A percentile compares a stretch with the other conserved stretches of the same genome.
Conservation (phyloP, 2,797 vertebrate species). For the Netta rufina region DNA sequence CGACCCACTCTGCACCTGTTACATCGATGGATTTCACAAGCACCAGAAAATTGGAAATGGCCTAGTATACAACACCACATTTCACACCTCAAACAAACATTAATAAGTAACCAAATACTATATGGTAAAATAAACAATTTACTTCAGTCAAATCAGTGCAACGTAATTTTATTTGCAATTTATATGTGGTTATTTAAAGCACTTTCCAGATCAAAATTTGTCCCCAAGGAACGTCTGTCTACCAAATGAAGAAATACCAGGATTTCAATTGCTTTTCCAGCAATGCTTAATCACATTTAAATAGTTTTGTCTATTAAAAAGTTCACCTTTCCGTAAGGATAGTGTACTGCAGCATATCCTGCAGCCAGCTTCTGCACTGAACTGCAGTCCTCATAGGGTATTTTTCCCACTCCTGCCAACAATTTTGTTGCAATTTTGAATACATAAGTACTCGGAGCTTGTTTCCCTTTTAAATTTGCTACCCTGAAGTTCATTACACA, state of each 20-base stretch:
- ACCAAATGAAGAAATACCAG: neutral
- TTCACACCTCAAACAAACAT: slow-evolving; percentile 15
- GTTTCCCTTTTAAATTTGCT: neutral
- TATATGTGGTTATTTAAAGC: neutral
- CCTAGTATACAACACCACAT: neutral
- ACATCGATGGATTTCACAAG: neutral
- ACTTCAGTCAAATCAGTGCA: slow-evolving; percentile 3
- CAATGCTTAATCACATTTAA: neutral
- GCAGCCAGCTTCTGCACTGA: neutral
- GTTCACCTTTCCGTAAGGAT: neutral
- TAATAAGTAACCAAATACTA: neutral
- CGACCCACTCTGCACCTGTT: neutral
- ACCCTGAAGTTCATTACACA: neutral
- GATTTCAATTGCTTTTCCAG: neutral
- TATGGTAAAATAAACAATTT: neutral
- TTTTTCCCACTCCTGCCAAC: neutral
- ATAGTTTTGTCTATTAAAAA: neutral
- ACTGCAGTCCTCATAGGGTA: neutral
- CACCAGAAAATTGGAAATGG: neutral
- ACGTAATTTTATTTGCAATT: slow-evolving; percentile 4
- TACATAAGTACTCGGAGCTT: neutral
- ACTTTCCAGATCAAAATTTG: neutral
- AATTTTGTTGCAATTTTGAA: neutral
- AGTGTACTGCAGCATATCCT: neutral
- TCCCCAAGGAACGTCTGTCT: neutral